Evolutionary conservation across 2,113 vertebrate species (phyloP), one percentile per base, ranked within the genome.

Genomic region (Eulacestoma nigropectus): DNA sequence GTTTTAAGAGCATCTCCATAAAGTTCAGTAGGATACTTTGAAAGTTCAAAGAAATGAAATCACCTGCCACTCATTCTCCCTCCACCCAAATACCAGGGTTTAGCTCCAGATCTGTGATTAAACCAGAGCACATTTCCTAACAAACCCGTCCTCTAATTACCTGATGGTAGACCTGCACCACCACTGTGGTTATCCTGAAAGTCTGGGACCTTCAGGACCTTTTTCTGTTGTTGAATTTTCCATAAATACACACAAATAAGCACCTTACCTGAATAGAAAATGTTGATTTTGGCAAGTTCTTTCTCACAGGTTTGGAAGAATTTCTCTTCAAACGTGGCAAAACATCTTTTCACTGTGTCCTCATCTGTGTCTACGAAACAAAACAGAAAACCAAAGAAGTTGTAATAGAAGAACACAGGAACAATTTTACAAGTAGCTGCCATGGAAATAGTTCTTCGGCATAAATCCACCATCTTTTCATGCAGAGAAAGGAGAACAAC

Each of bases 261-360:
- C 35, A 64, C 90, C 86, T 98, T 98, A 99, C 99, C 99, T 98
- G 99, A 99, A 98, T 99, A 99, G 98, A 99, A 99, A 50, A 99
- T 99, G 98, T 99, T 99, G 98, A 99, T 99, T 98, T 99, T 99
- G 98, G 99, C 98, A 97, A 99, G 98, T 96, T 99, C 99, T 82
- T 99, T 99, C 97, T 99, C 99, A 96, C 99, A 99, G 20, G 98
- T 98, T 98, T 99, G 99, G 97, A 99, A 99, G 98, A 99, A 99
- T 97, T 99, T 99, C 98, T 99, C 99, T 97, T 99, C 99, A 98
- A 99, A 99, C 91, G 99, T 99, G 98, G 99, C 99, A 97, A 99
- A 99, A 98, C 99, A 99, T 52, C 99, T 98, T 98, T 99, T 99
- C 76, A 99, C 98, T 2, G 99, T 99, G 79, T 99, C 99, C 64